Evolutionary conservation across 2,797 vertebrate genomes (phyloP).

Genomic region (Okamejei kenojei): DNA sequence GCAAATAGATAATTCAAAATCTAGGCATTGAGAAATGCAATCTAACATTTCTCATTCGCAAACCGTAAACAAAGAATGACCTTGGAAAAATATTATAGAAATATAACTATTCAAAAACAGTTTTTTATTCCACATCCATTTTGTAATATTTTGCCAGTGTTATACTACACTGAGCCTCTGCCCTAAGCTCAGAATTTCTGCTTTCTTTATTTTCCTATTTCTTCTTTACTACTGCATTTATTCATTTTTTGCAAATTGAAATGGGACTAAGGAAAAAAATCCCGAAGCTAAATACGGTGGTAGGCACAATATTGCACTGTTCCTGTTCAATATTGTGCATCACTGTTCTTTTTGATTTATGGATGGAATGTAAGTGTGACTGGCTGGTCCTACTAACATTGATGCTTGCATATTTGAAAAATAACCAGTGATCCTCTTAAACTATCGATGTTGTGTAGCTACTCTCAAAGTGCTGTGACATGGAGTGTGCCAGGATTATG

Average conservation of each 20-base stretch:
- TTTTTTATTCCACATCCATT: background rate
- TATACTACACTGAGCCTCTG: background rate
- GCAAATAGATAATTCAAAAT: background rate
- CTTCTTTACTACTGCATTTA: background rate
- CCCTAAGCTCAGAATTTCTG: too few species aligned
- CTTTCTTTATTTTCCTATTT: background rate
- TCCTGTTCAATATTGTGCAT: background rate
- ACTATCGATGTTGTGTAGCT: too few species aligned
- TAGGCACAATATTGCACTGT: background rate
- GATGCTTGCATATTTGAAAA: too few species aligned
- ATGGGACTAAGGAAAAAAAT: background rate
- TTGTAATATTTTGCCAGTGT: background rate
- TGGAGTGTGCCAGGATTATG: too few species aligned
- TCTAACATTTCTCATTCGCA: conserved; percentile 27
- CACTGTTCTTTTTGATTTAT: background rate
- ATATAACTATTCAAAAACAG: background rate
- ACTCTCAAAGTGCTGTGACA: too few species aligned
- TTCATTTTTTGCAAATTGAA: conserved; percentile 4
- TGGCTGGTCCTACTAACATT: too few species aligned
- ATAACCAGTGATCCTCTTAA: too few species aligned
- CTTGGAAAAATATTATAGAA: background rate
- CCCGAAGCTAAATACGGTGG: background rate
- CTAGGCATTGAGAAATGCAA: too few species aligned
- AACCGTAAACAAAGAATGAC: background rate
- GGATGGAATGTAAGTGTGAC: too few species aligned